Base-by-base conservation (phyloP, 2,888 invertebrate species). In the Nineta flava region DNA sequence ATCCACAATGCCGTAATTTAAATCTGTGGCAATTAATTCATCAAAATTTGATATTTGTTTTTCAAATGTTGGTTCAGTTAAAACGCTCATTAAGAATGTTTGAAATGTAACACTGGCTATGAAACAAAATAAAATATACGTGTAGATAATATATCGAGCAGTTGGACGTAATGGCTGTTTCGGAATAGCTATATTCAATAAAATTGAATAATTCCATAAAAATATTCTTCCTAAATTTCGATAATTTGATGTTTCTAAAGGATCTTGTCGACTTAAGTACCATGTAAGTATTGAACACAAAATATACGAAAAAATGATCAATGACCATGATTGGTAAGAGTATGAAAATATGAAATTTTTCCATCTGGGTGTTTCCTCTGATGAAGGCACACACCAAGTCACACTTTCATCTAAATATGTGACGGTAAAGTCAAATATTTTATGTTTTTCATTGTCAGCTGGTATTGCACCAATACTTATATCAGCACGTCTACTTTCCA, bases 21-120 rank as follows among this genome's bases (percentile, higher is more conserved):
- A 7, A 26, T 26, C 26, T 6, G 7, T 26, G 4, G 2, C 3
- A 47, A 58, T 51, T 12, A 62, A 58, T 9, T 60, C 59, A 15
- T 57, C 52, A 13, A 59, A n/a, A 1, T 50, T 56, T 19, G 46
- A 47, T 32, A 60, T 59, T 54, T 61, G 58, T 50, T 62, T 57
- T 40, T 53, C 54, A 26, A 57, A 60, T 41, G 49, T 54, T 7
- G 56, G 55, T 26, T 55, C 55, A 0, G 62, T 57, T 34, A 63
- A 48, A 9, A 60, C 56, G 34, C 60, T 61, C 1, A 59, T 59
- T 7, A 62, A 50, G 40, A 57, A 59, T 1, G 58, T 58, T 19
- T 59, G 56, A 49, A 60, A 64, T 6, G 57, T 51, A 21, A 19
- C 13, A 31, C 26, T 44, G 21, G 26, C 19, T 17, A 44, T 44